Conservation (phyloP, 2,888 invertebrate species). For the Eilema griseolum region DNA sequence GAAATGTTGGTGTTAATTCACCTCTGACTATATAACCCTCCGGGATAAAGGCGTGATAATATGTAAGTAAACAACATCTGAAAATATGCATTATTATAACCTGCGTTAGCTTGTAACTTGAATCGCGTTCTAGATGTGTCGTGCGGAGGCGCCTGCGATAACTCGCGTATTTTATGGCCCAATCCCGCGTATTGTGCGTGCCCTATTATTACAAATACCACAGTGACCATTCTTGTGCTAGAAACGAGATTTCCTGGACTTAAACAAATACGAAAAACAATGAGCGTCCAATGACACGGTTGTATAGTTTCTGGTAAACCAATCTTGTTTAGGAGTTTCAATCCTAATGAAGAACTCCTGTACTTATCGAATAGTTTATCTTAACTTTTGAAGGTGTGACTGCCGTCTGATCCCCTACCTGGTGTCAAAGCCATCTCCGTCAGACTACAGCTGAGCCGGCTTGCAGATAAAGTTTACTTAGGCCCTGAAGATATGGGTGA, state of each 20-base stretch:
- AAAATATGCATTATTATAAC: background rate
- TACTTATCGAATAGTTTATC: background rate
- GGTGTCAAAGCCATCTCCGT: background rate
- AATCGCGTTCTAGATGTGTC: constrained; percentile 45
- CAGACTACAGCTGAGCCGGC: background rate
- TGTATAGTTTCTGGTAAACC: background rate
- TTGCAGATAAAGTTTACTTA: background rate
- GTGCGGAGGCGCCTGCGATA: constrained; percentile 58
- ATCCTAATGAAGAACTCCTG: background rate
- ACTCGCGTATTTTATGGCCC: constrained; percentile 68
- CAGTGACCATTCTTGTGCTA: constrained; percentile 42
- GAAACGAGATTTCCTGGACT: constrained; percentile 22
- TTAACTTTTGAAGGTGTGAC: background rate
- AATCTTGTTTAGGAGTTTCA: background rate
- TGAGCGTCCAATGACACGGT: background rate
- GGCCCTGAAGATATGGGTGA: background rate
- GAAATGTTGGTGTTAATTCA: too few species aligned
- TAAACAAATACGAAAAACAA: constrained; percentile 3
- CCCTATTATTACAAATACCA: constrained; percentile 51
- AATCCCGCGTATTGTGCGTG: constrained; percentile 63
- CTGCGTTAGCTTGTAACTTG: constrained; percentile 31
- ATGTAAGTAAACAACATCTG: background rate
- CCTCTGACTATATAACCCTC: too few species aligned
- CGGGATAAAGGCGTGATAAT: too few species aligned
- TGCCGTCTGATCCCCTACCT: background rate